phyloP scores from a whole-genome alignment of 2,797 vertebrate species.

The Pseudochirops corinnae region DNA sequence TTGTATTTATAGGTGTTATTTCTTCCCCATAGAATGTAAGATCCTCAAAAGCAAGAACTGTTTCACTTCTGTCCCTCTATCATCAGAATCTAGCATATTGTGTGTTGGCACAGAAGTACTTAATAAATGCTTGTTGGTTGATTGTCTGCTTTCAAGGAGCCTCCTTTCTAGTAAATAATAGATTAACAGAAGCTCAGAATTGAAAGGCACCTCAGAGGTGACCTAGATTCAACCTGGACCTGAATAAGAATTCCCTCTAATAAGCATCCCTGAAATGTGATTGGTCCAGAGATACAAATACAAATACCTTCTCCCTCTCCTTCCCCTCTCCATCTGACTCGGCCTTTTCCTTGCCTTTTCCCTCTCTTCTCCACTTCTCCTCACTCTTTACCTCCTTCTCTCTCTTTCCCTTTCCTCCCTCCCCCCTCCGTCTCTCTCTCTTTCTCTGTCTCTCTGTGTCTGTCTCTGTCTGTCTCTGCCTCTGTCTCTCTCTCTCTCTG shows the following conservation, averaged over 20 bases:
- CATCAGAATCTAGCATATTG: neutral
- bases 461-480: neutral
- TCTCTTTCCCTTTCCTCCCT: slow-evolving; percentile 25
- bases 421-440: too few species aligned
- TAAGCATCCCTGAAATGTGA: neutral
- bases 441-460: neutral
- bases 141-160: neutral
- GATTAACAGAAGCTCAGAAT: neutral
- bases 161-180: neutral
- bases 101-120: neutral
- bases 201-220: neutral
- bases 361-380: neutral
- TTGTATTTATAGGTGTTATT: neutral
- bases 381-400: slow-evolving; percentile 11
- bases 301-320: neutral
- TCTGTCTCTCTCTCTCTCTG: neutral
- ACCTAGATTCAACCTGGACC: neutral
- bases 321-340: neutral
- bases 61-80: neutral
- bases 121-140: neutral
- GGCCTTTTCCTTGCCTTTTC: neutral
- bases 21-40: neutral
- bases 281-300: neutral
- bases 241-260: neutral
- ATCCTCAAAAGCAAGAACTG: neutral